A percentile compares a stretch with the other conserved stretches of the same genome.
Evolutionary conservation across 2,888 invertebrate species (phyloP).

Genomic region (Malachius bipustulatus): DNA sequence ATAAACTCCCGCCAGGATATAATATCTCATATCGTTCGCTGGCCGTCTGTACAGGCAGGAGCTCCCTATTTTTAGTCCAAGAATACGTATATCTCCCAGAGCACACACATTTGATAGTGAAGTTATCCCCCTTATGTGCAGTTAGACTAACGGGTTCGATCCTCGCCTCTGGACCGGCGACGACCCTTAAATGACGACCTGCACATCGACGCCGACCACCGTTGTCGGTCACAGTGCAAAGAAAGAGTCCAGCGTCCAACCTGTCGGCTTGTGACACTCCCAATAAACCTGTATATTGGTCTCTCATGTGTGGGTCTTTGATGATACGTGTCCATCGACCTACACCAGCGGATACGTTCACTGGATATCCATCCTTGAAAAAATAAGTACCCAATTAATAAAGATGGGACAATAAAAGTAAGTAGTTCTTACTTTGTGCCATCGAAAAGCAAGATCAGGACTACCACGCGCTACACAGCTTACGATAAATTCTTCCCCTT

Average conservation of each 20-base stretch:
- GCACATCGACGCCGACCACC: constrained; percentile 57
- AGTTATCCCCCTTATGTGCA: constrained; percentile 58
- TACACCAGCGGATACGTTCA: constrained; percentile 50
- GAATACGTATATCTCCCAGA: constrained; percentile 65
- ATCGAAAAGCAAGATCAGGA: constrained; percentile 58
- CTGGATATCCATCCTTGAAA: constrained; percentile 62
- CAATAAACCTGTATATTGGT: constrained; percentile 55
- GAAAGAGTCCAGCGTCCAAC: constrained; percentile 66
- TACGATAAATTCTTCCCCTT: constrained; percentile 64
- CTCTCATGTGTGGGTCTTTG: constrained; percentile 38
- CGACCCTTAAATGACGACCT: constrained; percentile 48
- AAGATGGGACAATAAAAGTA: too few species aligned
- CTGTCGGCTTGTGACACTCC: constrained; percentile 57
- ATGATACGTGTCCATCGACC: constrained; percentile 54
- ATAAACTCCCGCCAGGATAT: constrained; percentile 70
- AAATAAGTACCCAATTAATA: too few species aligned
- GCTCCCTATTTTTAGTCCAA: constrained; percentile 67
- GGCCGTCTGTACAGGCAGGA: constrained; percentile 60
- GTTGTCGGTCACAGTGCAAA: constrained; percentile 63
- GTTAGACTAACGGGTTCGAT: constrained; percentile 59
- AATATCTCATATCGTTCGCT: constrained; percentile 77
- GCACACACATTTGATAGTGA: constrained; percentile 63
- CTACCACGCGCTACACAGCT: constrained; percentile 70
- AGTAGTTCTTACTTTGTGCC: too few species aligned
- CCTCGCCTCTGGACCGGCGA: constrained; percentile 51